phyloP scores from a whole-genome alignment of 2,113 vertebrate species.

The Castor canadensis region DNA sequence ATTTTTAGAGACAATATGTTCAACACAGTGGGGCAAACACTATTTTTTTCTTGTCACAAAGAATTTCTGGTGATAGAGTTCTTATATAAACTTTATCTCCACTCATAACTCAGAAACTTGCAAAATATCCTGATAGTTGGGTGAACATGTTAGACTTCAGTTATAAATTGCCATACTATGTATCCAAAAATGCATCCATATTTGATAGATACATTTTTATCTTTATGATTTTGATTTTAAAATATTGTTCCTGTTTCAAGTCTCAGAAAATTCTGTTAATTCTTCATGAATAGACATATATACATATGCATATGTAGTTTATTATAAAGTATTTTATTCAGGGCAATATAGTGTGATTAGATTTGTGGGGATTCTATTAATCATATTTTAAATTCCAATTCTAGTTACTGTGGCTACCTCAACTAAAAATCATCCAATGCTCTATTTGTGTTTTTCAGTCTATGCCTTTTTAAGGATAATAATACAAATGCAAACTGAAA shows the following conservation, averaged over 20 bases:
- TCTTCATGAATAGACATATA: background rate
- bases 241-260: background rate
- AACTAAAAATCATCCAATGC: background rate
- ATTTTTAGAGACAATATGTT: constrained; percentile 55
- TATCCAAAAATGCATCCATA: background rate
- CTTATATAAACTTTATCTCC: constrained; percentile 27
- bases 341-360: background rate
- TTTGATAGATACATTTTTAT: background rate
- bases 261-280: background rate
- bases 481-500: background rate
- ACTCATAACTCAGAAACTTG: constrained; percentile 12
- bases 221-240: background rate
- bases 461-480: background rate
- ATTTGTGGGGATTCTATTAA: background rate
- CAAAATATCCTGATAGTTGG: background rate
- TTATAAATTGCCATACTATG: background rate
- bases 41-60: background rate
- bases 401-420: background rate
- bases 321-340: background rate
- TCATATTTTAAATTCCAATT: background rate
- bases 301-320: background rate
- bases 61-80: constrained; percentile 23
- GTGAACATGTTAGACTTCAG: background rate
- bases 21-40: background rate
- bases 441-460: background rate